Evolutionary conservation across 2,888 invertebrate genomes (phyloP).

Genomic region (Drosophila subquinaria): DNA sequence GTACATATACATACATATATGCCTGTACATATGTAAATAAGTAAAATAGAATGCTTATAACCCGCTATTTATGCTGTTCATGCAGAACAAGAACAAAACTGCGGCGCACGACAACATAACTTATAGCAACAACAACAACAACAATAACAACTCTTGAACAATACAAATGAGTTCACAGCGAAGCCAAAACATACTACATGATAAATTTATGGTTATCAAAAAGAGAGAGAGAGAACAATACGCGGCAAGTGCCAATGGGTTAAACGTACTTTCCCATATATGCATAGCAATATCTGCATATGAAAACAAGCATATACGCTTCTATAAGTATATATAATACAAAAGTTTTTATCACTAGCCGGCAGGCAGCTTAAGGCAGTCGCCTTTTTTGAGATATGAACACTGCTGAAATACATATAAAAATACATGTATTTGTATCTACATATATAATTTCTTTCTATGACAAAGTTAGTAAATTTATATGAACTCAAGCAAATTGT

Average conservation of each 20-base stretch:
- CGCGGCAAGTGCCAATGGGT: conserved; percentile 16
- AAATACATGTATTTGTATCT: not conserved
- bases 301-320: not conserved
- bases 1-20: conserved; percentile 4
- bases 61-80: conserved; percentile 45
- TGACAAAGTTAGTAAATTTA: not conserved
- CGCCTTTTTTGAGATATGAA: conserved; percentile 10
- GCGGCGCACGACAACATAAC: conserved; percentile 15
- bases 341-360: conserved; percentile 2
- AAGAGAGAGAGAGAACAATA: conserved; percentile 26
- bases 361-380: conserved; percentile 5
- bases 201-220: conserved; percentile 48
- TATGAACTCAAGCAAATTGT: not conserved
- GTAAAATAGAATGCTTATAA: conserved; percentile 13
- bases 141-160: conserved; percentile 15
- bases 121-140: not conserved
- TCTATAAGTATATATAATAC: not conserved
- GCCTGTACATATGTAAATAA: conserved; percentile 6
- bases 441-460: not conserved
- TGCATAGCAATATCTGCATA: conserved; percentile 13
- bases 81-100: conserved; percentile 49
- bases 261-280: conserved; percentile 20
- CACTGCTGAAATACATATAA: not conserved
- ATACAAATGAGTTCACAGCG: conserved; percentile 19
- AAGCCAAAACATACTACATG: conserved; percentile 22